phyloP scores from a whole-genome alignment of 2,113 vertebrate genomes.

The Atrichornis clamosus region DNA sequence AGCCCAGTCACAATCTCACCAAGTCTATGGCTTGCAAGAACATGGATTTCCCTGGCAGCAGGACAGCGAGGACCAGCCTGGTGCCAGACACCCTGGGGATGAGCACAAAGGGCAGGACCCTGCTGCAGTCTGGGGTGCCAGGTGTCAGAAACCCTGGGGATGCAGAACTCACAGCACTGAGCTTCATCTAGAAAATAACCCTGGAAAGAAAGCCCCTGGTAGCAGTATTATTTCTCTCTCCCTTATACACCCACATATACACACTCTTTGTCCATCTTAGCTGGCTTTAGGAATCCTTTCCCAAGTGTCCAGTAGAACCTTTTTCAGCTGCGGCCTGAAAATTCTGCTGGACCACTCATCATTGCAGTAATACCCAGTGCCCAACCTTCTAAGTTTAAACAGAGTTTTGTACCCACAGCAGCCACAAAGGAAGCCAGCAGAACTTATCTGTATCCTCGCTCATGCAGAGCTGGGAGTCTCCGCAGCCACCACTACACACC shows the following conservation, averaged over 20 bases:
- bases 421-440: neutral
- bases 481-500: neutral
- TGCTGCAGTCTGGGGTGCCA: neutral
- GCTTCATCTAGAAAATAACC: neutral
- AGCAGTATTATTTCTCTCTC: neutral
- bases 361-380: neutral
- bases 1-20: neutral
- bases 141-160: rapidly evolving
- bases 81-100: rapidly evolving
- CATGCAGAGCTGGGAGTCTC: neutral
- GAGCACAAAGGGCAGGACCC: neutral
- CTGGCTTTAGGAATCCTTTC: neutral
- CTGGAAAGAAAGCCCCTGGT: neutral
- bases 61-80: neutral
- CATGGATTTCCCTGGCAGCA: neutral
- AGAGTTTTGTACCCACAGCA: neutral
- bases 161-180: neutral
- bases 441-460: neutral
- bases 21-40: neutral
- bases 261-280: neutral
- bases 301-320: neutral
- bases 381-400: neutral
- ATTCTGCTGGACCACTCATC: neutral
- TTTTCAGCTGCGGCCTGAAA: neutral
- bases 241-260: neutral